phyloP scores from a whole-genome alignment of 2,113 vertebrate species.

The Pleuronectes platessa region DNA sequence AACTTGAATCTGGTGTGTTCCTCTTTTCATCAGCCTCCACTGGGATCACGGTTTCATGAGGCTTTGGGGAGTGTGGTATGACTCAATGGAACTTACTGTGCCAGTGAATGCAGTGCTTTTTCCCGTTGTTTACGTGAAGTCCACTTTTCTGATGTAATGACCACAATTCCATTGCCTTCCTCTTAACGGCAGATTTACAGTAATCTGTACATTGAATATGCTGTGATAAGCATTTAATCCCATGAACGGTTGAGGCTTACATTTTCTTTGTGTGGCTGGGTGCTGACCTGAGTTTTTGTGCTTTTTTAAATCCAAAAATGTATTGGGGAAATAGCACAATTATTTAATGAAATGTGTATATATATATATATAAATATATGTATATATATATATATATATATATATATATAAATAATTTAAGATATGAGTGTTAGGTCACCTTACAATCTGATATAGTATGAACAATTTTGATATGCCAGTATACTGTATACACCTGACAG shows the following conservation, averaged over 20 bases:
- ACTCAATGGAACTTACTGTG: conserved; percentile 15
- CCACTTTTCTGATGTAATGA: conserved; percentile 21
- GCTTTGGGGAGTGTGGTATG: background rate
- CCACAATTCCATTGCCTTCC: conserved; percentile 13
- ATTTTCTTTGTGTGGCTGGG: conserved; percentile 50
- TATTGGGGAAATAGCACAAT: conserved; percentile 68
- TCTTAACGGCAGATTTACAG: conserved; percentile 30
- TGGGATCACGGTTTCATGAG: conserved; percentile 21
- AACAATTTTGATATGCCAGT: background rate
- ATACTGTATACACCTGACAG: conserved; percentile 28
- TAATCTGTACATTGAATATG: conserved; percentile 38
- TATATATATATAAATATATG: conserved; percentile 2
- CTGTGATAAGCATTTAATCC: conserved; percentile 41
- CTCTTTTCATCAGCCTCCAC: conserved; percentile 16
- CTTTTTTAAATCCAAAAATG: conserved; percentile 34
- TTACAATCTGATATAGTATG: conserved; percentile 31
- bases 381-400: background rate
- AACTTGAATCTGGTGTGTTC: conserved; percentile 23
- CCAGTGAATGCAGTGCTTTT: conserved; percentile 49
- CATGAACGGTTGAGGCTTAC: conserved; percentile 35
- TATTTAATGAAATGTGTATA: conserved; percentile 33
- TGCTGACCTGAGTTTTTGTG: conserved; percentile 43
- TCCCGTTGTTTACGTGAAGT: conserved; percentile 35
- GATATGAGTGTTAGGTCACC: no score
- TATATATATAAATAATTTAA: background rate